These are phyloP conservation scores for Troilus luridus DNA, from an alignment of 2,888 invertebrate genomes.

Conservation along the genomic window DNA sequence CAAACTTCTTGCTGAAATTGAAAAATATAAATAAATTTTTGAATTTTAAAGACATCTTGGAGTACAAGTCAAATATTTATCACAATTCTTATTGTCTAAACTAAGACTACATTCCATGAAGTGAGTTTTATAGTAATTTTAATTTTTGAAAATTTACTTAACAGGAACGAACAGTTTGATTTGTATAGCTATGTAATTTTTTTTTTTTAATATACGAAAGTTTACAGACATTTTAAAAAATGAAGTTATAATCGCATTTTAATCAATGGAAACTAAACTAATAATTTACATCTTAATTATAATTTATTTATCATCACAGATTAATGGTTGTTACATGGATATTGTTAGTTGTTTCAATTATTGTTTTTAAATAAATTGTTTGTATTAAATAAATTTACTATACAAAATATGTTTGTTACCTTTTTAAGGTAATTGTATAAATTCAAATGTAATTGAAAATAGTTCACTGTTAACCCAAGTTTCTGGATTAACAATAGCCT, in stretches of 20 bases:
- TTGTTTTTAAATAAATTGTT: background rate
- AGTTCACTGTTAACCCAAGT: background rate
- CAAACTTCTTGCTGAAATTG: slow-evolving; percentile 78
- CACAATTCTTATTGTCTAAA: background rate
- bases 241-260: background rate
- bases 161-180: background rate
- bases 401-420: background rate
- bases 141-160: background rate
- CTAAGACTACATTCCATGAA: slow-evolving; percentile 15
- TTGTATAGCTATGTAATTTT: background rate
- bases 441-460: background rate
- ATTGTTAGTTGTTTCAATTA: background rate
- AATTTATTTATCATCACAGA: background rate
- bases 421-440: background rate
- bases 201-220: background rate
- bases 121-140: slow-evolving; percentile 1
- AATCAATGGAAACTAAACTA: background rate
- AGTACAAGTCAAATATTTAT: background rate
- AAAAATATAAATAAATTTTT: slow-evolving; percentile 74
- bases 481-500: background rate
- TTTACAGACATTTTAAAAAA: background rate
- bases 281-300: background rate
- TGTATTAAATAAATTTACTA: background rate
- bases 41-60: background rate
- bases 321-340: background rate